A percentile compares a stretch with the other conserved stretches of the same genome.
phyloP scores from a whole-genome alignment of 2,113 vertebrate genomes.

The Phodopus roborovskii region DNA sequence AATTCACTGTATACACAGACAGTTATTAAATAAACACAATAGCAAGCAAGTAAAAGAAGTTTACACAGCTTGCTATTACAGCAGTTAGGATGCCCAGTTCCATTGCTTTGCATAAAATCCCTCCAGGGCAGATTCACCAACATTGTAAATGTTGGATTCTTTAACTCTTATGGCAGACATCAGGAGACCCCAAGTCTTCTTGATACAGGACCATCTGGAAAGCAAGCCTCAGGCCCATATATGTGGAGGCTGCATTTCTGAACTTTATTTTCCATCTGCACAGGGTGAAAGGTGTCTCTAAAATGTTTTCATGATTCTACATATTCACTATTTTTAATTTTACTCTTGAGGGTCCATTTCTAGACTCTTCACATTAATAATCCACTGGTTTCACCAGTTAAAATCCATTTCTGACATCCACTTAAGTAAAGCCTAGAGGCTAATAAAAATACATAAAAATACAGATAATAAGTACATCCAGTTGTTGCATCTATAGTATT shows the following conservation, averaged over 20 bases:
- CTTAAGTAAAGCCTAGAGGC: neutral
- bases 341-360: neutral
- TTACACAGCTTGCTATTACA: neutral
- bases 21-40: neutral
- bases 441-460: neutral
- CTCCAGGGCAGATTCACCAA: neutral
- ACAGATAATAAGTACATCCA: neutral
- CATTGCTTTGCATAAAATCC: neutral
- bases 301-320: neutral
- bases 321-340: constrained; percentile 33
- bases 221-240: neutral
- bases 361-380: constrained; percentile 19
- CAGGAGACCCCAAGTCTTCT: neutral
- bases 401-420: neutral
- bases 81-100: neutral
- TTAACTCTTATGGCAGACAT: neutral
- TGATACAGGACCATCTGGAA: neutral
- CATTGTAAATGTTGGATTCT: neutral
- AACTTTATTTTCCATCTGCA: neutral
- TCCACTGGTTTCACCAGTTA: neutral
- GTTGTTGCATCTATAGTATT: neutral
- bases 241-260: neutral
- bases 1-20: neutral
- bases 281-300: neutral
- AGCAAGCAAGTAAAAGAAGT: neutral